Evolutionary conservation across 37 sponge, comb jelly and placozoan species (phyloP).

Genomic region (Agelas oroides): DNA sequence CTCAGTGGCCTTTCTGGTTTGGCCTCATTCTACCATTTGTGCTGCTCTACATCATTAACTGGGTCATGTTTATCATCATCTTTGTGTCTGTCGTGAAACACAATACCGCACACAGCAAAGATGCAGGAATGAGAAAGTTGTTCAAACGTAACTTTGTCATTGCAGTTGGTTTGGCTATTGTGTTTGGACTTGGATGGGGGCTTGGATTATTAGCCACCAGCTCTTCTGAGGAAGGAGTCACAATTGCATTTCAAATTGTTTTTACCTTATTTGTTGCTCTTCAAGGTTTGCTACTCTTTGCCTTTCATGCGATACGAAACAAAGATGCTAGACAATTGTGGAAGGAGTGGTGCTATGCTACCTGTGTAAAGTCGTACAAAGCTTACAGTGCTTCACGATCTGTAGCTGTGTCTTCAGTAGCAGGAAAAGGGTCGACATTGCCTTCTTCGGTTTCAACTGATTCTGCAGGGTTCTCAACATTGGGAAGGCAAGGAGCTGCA

Average conservation of each 20-base stretch:
- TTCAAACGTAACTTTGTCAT: slow-evolving; percentile 5
- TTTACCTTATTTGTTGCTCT: slow-evolving; percentile 4
- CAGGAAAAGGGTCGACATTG: too few relatives aligned
- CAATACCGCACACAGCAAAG: background rate
- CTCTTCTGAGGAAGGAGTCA: background rate
- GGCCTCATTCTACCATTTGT: slow-evolving; percentile 38
- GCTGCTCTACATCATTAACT: slow-evolving; percentile 36
- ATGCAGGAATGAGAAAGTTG: background rate
- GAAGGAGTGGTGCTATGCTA: background rate
- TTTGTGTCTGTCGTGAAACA: slow-evolving; percentile 13
- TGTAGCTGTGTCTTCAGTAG: too few relatives aligned
- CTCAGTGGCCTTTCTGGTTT: slow-evolving; percentile 34
- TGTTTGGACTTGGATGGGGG: slow-evolving; percentile 59
- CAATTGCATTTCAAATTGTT: slow-evolving; percentile 10
- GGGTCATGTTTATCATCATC: slow-evolving; percentile 43
- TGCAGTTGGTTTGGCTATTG: slow-evolving; percentile 15
- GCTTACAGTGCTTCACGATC: too few relatives aligned
- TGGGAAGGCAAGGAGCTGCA: too few relatives aligned
- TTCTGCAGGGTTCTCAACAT: too few relatives aligned
- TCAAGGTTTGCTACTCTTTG: slow-evolving; percentile 36
- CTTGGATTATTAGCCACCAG: slow-evolving; percentile 37
- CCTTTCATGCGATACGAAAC: slow-evolving; percentile 26
- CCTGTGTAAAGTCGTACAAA: background rate
- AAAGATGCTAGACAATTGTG: slow-evolving; percentile 4
- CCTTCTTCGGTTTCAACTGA: too few relatives aligned